Percentiles rank a stretch among this genome's conserved stretches.
Evolutionary conservation across 2,888 invertebrate genomes (phyloP).

Genomic region (Bursaphelenchus okinawaensis): DNA sequence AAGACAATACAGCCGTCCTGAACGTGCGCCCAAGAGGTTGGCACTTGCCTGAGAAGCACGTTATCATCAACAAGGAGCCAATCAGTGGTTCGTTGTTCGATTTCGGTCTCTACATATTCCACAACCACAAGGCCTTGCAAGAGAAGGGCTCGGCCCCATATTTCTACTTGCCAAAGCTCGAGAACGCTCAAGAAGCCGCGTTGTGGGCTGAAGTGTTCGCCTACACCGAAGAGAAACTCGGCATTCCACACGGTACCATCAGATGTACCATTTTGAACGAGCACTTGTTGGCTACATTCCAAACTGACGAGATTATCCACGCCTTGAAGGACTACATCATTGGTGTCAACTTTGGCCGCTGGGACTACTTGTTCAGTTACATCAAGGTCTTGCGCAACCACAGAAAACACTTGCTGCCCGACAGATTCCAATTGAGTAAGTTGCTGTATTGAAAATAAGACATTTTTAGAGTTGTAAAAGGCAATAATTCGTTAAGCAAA

Average conservation of each 20-base stretch:
- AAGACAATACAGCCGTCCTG: conserved; percentile 61
- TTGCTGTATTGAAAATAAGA: neutral
- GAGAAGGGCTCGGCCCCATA: conserved; percentile 65
- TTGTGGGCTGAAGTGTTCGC: conserved; percentile 71
- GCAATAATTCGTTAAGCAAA: neutral
- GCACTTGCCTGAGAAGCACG: conserved; percentile 68
- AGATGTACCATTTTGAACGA: conserved; percentile 72
- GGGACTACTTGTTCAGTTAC: conserved; percentile 66
- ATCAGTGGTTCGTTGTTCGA: conserved; percentile 69
- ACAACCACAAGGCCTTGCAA: conserved; percentile 64
- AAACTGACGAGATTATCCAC: conserved; percentile 69
- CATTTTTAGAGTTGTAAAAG: neutral
- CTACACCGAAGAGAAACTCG: conserved; percentile 65
- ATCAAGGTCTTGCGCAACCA: conserved; percentile 61
- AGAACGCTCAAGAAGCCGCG: conserved; percentile 67
- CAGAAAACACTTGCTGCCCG: conserved; percentile 66
- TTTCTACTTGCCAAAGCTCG: conserved; percentile 71
- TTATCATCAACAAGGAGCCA: conserved; percentile 55
- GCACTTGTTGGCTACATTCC: conserved; percentile 69
- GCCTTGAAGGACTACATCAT: conserved; percentile 68
- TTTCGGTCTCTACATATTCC: conserved; percentile 68
- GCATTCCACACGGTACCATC: conserved; percentile 66
- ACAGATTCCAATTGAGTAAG: conserved; percentile 63
- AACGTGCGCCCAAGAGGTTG: conserved; percentile 71
- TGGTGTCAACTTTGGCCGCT: conserved; percentile 71